phyloP scores from a whole-genome alignment of 2,888 invertebrate genomes.

The Amblyteles armatorius region DNA sequence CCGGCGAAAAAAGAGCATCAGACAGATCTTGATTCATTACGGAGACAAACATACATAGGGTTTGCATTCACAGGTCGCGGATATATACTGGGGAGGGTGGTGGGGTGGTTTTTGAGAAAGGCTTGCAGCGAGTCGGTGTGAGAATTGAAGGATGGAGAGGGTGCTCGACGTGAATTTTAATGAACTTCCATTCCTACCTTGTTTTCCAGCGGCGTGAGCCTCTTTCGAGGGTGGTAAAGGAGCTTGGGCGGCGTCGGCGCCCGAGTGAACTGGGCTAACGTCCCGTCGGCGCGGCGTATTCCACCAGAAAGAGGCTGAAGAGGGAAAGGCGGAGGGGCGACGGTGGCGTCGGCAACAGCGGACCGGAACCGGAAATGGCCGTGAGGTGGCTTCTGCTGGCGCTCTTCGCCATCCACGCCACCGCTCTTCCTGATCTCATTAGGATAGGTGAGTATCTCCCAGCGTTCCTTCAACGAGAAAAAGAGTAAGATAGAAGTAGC shows the following conservation, averaged over 20 bases:
- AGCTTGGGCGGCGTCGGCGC: slow-evolving; percentile 51
- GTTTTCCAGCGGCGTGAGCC: slow-evolving; percentile 64
- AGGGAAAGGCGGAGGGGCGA: slow-evolving; percentile 58
- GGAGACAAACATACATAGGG: neutral
- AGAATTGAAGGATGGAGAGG: slow-evolving; percentile 62
- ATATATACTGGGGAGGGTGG: neutral
- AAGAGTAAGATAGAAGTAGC: slow-evolving; percentile 15
- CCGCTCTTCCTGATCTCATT: slow-evolving; percentile 85
- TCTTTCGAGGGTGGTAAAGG: slow-evolving; percentile 46
- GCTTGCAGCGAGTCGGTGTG: slow-evolving; percentile 13
- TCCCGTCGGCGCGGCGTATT: slow-evolving; percentile 19
- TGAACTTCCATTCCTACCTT: slow-evolving; percentile 75
- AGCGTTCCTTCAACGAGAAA: slow-evolving; percentile 55
- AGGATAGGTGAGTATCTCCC: slow-evolving; percentile 85
- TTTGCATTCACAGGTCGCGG: neutral
- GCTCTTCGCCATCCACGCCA: slow-evolving; percentile 77
- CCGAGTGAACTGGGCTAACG: slow-evolving; percentile 48
- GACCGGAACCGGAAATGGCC: slow-evolving; percentile 81
- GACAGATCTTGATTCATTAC: neutral
- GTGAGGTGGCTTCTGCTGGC: slow-evolving; percentile 80
- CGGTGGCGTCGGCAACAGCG: slow-evolving; percentile 64
- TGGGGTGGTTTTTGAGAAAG: slow-evolving; percentile 22
- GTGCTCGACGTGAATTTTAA: slow-evolving; percentile 76
- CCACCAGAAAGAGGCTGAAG: slow-evolving; percentile 18
- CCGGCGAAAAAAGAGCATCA: neutral